phyloP scores from a whole-genome alignment of 2,113 vertebrate genomes.

The Podarcis muralis region DNA sequence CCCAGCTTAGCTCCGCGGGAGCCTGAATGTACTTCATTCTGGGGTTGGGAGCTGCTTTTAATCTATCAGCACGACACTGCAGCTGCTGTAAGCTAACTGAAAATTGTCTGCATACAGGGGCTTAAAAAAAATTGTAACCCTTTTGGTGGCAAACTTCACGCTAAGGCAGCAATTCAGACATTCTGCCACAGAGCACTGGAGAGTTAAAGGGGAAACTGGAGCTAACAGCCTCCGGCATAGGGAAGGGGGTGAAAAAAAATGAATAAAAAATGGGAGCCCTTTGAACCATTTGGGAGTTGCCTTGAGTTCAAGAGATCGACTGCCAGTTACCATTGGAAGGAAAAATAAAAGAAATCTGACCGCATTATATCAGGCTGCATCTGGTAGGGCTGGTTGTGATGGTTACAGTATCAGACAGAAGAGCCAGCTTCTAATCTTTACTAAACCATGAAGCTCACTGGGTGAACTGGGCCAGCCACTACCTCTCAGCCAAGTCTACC shows the following conservation, averaged over 20 bases:
- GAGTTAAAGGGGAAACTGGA: conserved; percentile 43
- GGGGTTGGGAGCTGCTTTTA: conserved; percentile 92
- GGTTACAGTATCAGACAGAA: not conserved
- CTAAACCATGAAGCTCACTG: not conserved
- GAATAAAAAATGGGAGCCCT: conserved; percentile 25
- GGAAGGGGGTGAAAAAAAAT: accelerated
- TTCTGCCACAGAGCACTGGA: conserved; percentile 39
- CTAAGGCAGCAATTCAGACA: conserved; percentile 42
- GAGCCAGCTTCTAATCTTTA: not conserved
- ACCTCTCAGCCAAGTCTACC: not conserved
- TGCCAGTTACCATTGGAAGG: conserved; percentile 54
- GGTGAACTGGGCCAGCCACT: too few relatives aligned
- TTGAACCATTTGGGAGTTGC: conserved; percentile 52
- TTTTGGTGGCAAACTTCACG: conserved; percentile 63
- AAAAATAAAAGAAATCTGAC: conserved; percentile 28
- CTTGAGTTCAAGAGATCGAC: conserved; percentile 70
- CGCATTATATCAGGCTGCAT: not conserved
- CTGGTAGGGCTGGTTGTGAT: not conserved
- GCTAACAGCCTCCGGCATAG: conserved; percentile 6
- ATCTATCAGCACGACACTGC: conserved; percentile 90
- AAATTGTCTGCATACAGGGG: conserved; percentile 82
- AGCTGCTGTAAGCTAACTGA: conserved; percentile 93
- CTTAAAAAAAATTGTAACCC: conserved; percentile 76
- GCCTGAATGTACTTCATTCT: conserved; percentile 89
- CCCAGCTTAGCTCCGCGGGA: conserved; percentile 84